Percentiles rank a stretch among this genome's conserved stretches.
phyloP scores from a whole-genome alignment of 2,797 vertebrate species.

The Tapirus indicus region DNA sequence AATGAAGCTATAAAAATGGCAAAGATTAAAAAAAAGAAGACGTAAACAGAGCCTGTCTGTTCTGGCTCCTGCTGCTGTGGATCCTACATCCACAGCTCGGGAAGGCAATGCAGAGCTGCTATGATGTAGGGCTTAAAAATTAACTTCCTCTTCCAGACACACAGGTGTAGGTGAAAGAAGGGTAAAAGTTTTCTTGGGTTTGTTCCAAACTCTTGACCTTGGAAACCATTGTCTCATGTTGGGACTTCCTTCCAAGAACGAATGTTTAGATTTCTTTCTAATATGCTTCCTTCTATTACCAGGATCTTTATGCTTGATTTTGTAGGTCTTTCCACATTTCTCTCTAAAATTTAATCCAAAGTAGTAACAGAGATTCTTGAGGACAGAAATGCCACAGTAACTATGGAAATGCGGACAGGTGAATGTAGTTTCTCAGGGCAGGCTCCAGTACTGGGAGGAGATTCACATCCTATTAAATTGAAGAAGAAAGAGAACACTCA shows the following conservation, averaged over 20 bases:
- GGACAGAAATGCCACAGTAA: background rate
- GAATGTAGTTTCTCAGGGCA: background rate
- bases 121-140: background rate
- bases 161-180: background rate
- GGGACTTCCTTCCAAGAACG: background rate
- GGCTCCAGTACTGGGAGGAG: background rate
- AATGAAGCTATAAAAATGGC: background rate
- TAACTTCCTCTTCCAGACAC: background rate
- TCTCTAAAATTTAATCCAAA: background rate
- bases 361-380: background rate
- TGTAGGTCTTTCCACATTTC: background rate
- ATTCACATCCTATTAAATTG: background rate
- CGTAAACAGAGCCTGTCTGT: background rate
- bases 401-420: background rate
- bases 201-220: conserved; percentile 22
- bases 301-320: background rate
- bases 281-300: background rate
- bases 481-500: background rate
- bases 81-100: background rate
- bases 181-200: background rate
- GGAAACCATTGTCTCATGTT: background rate
- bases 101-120: background rate
- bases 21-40: background rate
- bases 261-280: conserved; percentile 14
- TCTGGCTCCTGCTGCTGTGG: background rate